Conservation (phyloP, 1,140 invertebrate genomes). For the Lasioglossum baleicum region DNA sequence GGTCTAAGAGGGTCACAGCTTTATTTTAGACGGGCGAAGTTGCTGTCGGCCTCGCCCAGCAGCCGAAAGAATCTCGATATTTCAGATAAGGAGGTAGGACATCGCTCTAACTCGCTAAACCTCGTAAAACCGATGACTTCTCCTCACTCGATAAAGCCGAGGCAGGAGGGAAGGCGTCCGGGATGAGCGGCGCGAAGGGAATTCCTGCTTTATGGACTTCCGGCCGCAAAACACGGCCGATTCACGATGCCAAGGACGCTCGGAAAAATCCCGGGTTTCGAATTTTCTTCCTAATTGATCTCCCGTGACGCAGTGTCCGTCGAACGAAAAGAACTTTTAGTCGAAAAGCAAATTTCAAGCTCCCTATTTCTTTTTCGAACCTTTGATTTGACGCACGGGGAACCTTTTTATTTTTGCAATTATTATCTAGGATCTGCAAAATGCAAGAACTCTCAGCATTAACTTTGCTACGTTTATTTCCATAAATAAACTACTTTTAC, state of each 20-base stretch:
- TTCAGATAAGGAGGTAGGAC: neutral
- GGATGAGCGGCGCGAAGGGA: neutral
- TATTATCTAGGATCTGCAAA: no score
- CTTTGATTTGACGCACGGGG: neutral
- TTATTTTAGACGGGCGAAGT: neutral
- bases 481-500: no score
- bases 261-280: conserved; percentile 9
- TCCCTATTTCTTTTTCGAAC: no score
- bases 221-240: conserved; percentile 16
- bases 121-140: conserved; percentile 12
- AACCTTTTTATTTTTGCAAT: no score
- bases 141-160: neutral
- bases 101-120: conserved; percentile 6
- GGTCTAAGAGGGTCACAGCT: neutral
- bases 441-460: no score
- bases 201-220: conserved; percentile 15
- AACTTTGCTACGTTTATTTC: no score
- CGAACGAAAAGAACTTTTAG: no score
- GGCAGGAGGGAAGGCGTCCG: neutral
- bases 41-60: neutral
- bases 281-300: conserved; percentile 21
- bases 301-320: neutral
- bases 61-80: conserved; percentile 12
- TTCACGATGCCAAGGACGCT: conserved; percentile 33
- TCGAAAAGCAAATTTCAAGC: no score